Evolutionary conservation across 2,113 vertebrate species (phyloP).

Genomic region (Mastomys coucha): DNA sequence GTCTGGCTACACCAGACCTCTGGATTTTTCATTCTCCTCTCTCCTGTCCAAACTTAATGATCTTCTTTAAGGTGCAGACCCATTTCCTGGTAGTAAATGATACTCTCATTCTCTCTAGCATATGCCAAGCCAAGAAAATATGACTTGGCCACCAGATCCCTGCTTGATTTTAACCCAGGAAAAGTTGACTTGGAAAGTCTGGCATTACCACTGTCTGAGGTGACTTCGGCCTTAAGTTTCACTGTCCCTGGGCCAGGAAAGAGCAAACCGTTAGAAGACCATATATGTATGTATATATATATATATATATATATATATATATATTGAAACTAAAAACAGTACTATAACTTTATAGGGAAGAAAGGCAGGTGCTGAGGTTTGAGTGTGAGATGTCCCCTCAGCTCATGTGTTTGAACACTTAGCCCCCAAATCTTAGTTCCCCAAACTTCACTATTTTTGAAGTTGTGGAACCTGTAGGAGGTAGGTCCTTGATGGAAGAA

Average conservation of each 20-base stretch:
- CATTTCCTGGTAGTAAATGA: neutral
- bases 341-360: neutral
- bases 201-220: neutral
- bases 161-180: conserved; percentile 37
- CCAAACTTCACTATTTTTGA: neutral
- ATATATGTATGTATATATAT: no score
- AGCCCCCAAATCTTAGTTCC: neutral
- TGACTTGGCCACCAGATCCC: neutral
- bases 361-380: neutral
- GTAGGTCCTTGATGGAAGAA: neutral
- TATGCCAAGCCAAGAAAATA: neutral
- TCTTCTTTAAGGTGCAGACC: neutral
- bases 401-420: neutral
- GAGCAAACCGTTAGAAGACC: neutral
- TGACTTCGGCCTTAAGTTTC: neutral
- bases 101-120: neutral
- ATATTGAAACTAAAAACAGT: neutral
- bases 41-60: neutral
- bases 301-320: no score
- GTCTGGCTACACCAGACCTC: neutral
- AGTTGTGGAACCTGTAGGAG: neutral
- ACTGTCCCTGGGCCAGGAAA: neutral
- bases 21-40: neutral
- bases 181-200: conserved; percentile 11
- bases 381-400: neutral